Evolutionary conservation across 2,797 vertebrate species (phyloP), one percentile per base, ranked within the genome.

Genomic region (Buceros bicornis): DNA sequence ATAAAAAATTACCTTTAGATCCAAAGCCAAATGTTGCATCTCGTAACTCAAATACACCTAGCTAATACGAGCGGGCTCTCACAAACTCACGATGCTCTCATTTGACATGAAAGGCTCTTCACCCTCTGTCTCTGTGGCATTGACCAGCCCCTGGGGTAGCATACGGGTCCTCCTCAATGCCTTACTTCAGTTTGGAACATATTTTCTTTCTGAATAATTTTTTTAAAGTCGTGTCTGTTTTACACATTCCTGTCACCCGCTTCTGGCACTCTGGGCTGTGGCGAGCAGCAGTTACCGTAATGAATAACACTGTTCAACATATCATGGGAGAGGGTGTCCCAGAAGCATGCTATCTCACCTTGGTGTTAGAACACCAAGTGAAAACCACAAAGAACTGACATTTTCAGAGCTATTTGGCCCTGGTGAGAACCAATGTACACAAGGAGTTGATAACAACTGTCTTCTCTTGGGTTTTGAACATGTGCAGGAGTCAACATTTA

Each of bases 1-100:
- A 47, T 62, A 95, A 96, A 94, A 42, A 83, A 70, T 84, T 90
- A 72, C 45, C 81, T 90, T 96, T 83, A 87, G 83, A 94, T 90
- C 71, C 50, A 72, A 43, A 95, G 92, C 93, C 94, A 97, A 94
- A 69, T 48, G n/a, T 35, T 87, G 64, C 81, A 77, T 82, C 90
- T 82, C 1, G 0, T 47, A 88, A 65, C 48, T 83, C 45, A 87
- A 88, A 84, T 61, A 58, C 64, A 81, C n/a, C 26, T 81, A 91
- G 67, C 24, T 71, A 74, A 78, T 20, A 58, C 19, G 71, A 74
- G 82, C 10, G 74, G 13, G 7, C 37, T 71, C 48, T 82, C 53
- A 25, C 19, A 73, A 90, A 79, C 22, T 66, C 64, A 17, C 43
- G 37, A 29, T 3, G 15, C 26, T 89, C 77, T 54, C 21, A 33